Conservation (phyloP, 2,113 vertebrate species). For the Antigone vipio region DNA sequence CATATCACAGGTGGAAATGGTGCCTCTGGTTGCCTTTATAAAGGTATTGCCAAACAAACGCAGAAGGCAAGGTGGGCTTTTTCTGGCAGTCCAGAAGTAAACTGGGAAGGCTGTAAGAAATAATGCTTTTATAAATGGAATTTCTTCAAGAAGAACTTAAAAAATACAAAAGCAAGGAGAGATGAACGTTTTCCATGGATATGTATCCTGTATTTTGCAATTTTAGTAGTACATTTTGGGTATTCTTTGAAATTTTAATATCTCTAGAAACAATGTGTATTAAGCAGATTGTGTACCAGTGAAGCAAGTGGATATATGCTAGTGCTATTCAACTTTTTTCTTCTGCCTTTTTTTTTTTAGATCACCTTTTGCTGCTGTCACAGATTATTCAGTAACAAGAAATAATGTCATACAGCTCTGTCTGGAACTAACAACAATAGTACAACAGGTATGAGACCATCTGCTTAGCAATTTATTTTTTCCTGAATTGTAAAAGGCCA, state of each 20-base stretch:
- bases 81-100: not conserved
- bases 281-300: not conserved
- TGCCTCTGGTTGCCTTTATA: not conserved
- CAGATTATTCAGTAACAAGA: conserved; percentile 96
- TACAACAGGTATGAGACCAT: conserved; percentile 88
- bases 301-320: not conserved
- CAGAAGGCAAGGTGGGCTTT: not conserved
- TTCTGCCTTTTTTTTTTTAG: conserved; percentile 69
- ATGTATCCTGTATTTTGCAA: not conserved
- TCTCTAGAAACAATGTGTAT: not conserved
- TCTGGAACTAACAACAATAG: conserved; percentile 97
- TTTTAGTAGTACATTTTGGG: not conserved
- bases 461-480: not conserved
- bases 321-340: not conserved
- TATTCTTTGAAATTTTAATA: not conserved
- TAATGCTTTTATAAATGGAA: not conserved
- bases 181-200: not conserved
- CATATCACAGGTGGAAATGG: not conserved
- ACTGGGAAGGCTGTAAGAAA: not conserved
- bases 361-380: conserved; percentile 96
- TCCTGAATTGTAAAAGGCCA: not conserved
- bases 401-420: conserved; percentile 99
- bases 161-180: not conserved
- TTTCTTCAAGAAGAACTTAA: not conserved
- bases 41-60: not conserved